Evolutionary conservation across 2,797 vertebrate genomes (phyloP), one percentile per base, ranked within the genome.

Genomic region (Cryptoblepharus egeriae): DNA sequence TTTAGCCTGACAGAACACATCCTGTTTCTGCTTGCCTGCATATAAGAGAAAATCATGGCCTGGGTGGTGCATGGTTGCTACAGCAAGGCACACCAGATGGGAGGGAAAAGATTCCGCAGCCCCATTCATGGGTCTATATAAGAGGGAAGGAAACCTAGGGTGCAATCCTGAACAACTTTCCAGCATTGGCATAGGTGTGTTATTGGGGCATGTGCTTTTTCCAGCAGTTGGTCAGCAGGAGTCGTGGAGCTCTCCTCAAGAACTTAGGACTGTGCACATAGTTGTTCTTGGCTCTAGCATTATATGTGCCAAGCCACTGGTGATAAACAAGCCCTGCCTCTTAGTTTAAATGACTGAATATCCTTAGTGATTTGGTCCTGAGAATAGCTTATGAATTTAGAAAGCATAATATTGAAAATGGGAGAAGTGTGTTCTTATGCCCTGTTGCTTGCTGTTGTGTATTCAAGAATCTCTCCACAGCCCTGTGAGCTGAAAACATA

Each of bases 31-130:
- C 76, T 73, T 87, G 71, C 77, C 63, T 2, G 42, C 57, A 30
- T 71, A 67, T 79, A 72, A 80, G 78, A 81, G 83, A 78, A 77
- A 75, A 79, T 68, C 28, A 9, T 5, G 75, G 74, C 88, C 86
- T 85, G 28, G 13, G 13, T 49, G 20, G 15, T 30, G 67, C 75
- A 75, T 28, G 76, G 77, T 20, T 86, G 80, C 70, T 58, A 78
- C 16, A 85, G 72, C 75, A 79, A 84, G 80, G 5, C 58, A 52
- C 71, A 75, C 75, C 15, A 80, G 9, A 20, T 7, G 45, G 72
- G 37, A 42, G 28, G 22, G 52, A 42, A 67, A 58, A 22, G 3
- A 20, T 57, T 39, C 75, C 73, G 32, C 75, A 2, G 5, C 20
- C 26, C 22, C 11, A 37, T 45, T 45, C 42, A 45, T 9, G 45